Evolutionary conservation across 2,113 vertebrate genomes (phyloP).

Genomic region (Seriola quinqueradiata): DNA sequence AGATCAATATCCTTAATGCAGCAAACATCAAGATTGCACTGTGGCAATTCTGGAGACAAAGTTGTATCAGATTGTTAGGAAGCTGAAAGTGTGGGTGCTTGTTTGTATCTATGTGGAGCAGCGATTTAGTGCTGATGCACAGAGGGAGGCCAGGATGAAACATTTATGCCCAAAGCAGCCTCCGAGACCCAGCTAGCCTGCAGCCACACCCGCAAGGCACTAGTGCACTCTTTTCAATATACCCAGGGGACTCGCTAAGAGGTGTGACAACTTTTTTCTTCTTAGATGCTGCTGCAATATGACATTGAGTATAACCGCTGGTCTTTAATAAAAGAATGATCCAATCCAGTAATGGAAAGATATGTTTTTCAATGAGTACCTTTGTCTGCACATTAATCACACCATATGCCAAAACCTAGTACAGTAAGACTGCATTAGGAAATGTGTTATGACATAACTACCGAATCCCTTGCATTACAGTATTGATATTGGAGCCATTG

Average conservation of each 20-base stretch:
- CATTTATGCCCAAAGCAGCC: slow-evolving; percentile 67
- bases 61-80: slow-evolving; percentile 36
- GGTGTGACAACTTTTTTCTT: slow-evolving; percentile 59
- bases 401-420: slow-evolving; percentile 22
- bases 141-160: slow-evolving; percentile 61
- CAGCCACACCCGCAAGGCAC: slow-evolving; percentile 66
- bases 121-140: slow-evolving; percentile 71
- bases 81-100: slow-evolving; percentile 37
- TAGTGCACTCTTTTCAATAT: slow-evolving; percentile 36
- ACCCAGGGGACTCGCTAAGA: slow-evolving; percentile 52
- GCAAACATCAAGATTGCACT: slow-evolving; percentile 29
- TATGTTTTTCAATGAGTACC: slow-evolving; percentile 38
- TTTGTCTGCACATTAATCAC: slow-evolving; percentile 50
- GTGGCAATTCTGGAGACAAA: slow-evolving; percentile 30
- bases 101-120: slow-evolving; percentile 40
- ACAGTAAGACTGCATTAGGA: slow-evolving; percentile 20
- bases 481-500: background rate
- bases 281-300: slow-evolving; percentile 38
- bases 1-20: slow-evolving; percentile 35
- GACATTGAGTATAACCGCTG: slow-evolving; percentile 43
- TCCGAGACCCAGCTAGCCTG: slow-evolving; percentile 60
- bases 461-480: slow-evolving; percentile 9
- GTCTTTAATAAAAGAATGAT: slow-evolving; percentile 58
- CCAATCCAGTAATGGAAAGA: slow-evolving; percentile 58
- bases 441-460: slow-evolving; percentile 11